A percentile compares a stretch with the other conserved stretches of the same genome.
These are phyloP conservation scores for Amazona finschi DNA, from an alignment of 2,797 vertebrate species.

Conservation along the genomic window DNA sequence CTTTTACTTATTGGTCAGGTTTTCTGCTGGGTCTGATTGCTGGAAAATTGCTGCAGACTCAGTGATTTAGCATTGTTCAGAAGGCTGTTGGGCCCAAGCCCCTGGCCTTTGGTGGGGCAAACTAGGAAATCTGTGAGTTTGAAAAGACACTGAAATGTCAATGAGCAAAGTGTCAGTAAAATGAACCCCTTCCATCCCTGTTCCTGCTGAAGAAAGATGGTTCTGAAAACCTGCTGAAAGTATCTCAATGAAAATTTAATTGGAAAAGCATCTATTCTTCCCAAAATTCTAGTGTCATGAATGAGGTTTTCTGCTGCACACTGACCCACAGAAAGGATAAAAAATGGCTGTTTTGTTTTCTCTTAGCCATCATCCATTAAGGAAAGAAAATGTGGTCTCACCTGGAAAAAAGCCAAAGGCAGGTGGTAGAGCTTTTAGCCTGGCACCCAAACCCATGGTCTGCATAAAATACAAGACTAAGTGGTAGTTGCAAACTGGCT, in stretches of 20 bases:
- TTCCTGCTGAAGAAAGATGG: not conserved
- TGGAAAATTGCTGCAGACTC: not conserved
- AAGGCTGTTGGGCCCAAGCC: not conserved
- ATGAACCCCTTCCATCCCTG: not conserved
- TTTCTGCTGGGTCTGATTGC: not conserved
- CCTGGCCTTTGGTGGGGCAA: too few species aligned
- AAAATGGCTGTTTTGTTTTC: not conserved
- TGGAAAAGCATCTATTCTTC: not conserved
- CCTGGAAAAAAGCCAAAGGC: not conserved
- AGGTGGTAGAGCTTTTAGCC: not conserved
- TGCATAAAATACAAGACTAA: not conserved
- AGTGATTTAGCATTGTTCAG: not conserved
- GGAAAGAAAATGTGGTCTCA: accelerated
- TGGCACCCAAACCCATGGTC: not conserved
- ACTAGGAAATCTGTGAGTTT: not conserved
- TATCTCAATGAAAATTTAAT: not conserved
- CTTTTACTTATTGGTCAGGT: too few species aligned
- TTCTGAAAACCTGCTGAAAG: not conserved
- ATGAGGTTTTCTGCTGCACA: not conserved
- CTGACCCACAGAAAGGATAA: not conserved
- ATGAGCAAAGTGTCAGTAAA: not conserved
- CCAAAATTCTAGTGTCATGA: not conserved
- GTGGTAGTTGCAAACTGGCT: not conserved
- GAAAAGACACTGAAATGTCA: not conserved
- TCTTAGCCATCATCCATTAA: not conserved